Base-by-base conservation (phyloP, 2,888 invertebrate species). In the Microctonus hyperodae region DNA sequence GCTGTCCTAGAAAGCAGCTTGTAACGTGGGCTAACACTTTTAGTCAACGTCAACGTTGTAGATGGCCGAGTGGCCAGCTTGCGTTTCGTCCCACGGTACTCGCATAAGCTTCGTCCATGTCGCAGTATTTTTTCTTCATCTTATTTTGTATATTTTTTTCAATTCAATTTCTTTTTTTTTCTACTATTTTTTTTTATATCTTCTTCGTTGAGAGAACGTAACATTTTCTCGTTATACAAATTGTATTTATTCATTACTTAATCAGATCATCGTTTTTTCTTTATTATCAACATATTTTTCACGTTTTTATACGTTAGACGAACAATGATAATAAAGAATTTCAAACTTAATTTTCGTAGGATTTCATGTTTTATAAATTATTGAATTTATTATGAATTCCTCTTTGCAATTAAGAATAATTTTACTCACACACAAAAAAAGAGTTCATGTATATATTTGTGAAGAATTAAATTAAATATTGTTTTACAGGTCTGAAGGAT, bases 1-100 rank as follows among this genome's bases (percentile, higher is more conserved):
- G 37, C 37, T 57, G 22, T 9, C 33, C 16, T 33, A 23, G 31
- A 20, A 31, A 61, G 61, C 35, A 61, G 61, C 61, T 51, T 50
- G 53, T 53, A 62, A 28, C 23, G 62, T 23, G 16, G 31, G 50
- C 59, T 50, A 28, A 40, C 31, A 48, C 59, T 40, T 62, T 62
- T 62, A 67, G 62, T 67, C 67, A 67, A 62, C 48, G 62, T 61
- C 62, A 40, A 56, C 48, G 22, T 44, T 56, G 44, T 23, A 56
- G 40, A 55, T 44, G 28, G 28, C 35, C 33, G 35, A 28, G 59
- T 65, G 51, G 44, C 61, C 48, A 25, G 65, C 35, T 51, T 57
- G 31, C 61, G 56, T 55, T 22, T 44, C 55, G 56, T 53, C 51
- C 28, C 59, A 23, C 35, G 58, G 59, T 58, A n/a, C 58, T 65